A percentile compares a stretch with the other conserved stretches of the same genome.
phyloP scores from a whole-genome alignment of 1,140 invertebrate species.

The Drosophila kurseongensis region DNA sequence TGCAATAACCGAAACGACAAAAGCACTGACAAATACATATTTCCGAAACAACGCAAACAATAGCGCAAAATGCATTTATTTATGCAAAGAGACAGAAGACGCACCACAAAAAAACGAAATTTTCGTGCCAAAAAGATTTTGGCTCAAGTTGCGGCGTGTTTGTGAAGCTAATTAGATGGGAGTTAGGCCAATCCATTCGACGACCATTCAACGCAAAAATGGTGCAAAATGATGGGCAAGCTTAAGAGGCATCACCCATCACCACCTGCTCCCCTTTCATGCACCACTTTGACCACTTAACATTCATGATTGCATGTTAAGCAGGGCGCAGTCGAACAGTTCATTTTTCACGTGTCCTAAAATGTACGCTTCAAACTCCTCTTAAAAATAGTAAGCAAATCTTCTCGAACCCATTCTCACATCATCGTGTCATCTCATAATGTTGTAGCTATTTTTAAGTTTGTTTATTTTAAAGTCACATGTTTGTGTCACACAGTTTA shows the following conservation, averaged over 20 bases:
- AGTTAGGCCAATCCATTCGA: slow-evolving; percentile 44
- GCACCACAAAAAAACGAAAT: slow-evolving; percentile 30
- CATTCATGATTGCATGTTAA: slow-evolving; percentile 56
- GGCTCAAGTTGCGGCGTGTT: slow-evolving; percentile 43
- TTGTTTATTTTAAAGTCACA: background rate
- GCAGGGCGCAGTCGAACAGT: slow-evolving; percentile 12
- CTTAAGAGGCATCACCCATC: slow-evolving; percentile 3
- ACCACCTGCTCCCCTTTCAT: slow-evolving; percentile 5
- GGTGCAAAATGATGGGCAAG: slow-evolving; percentile 58
- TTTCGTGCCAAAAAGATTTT: slow-evolving; percentile 44
- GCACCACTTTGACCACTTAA: slow-evolving; percentile 53
- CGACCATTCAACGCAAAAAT: slow-evolving; percentile 53
- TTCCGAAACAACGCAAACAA: slow-evolving; percentile 48
- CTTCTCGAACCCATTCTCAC: background rate
- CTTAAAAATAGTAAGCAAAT: background rate
- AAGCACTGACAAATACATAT: slow-evolving; percentile 54
- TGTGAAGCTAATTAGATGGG: slow-evolving; percentile 72
- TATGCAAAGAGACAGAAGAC: slow-evolving; percentile 59
- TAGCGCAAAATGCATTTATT: slow-evolving; percentile 70
- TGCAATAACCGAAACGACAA: slow-evolving; percentile 21
- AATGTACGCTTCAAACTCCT: slow-evolving; percentile 24
- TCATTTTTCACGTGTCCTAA: slow-evolving; percentile 33
- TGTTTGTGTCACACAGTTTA: background rate
- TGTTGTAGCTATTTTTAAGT: background rate
- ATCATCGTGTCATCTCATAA: background rate